Percentiles rank a stretch among this genome's conserved stretches.
phyloP scores from a whole-genome alignment of 2,113 vertebrate species.

The Loxodonta africana region DNA sequence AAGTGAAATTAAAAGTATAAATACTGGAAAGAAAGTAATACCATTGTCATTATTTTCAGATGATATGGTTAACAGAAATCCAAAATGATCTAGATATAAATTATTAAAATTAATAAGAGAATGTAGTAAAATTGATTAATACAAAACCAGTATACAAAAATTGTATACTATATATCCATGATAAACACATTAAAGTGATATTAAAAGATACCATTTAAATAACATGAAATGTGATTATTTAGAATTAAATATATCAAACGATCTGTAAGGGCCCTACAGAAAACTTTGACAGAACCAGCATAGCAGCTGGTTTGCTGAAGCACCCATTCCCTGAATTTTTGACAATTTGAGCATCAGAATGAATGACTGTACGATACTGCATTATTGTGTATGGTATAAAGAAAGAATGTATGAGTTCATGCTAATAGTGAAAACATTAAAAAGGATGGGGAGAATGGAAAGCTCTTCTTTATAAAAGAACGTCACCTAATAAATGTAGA shows the following conservation, averaged over 20 bases:
- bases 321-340: background rate
- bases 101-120: background rate
- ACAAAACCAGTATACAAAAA: conserved; percentile 2
- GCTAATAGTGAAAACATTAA: background rate
- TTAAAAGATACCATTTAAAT: background rate
- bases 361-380: background rate
- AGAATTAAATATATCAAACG: conserved; percentile 33
- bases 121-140: background rate
- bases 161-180: background rate
- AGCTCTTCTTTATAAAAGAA: background rate
- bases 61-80: background rate
- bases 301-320: background rate
- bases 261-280: background rate
- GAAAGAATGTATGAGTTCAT: background rate
- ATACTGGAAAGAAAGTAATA: background rate
- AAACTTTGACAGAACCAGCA: background rate
- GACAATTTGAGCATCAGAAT: background rate
- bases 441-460: background rate
- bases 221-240: background rate
- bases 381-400: background rate
- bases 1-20: background rate
- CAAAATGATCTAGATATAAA: background rate
- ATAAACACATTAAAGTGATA: conserved; percentile 10
- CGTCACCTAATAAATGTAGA: background rate
- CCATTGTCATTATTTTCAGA: background rate